Conservation (phyloP, 2,797 vertebrate genomes). For the Hypotaenidia okinawae region DNA sequence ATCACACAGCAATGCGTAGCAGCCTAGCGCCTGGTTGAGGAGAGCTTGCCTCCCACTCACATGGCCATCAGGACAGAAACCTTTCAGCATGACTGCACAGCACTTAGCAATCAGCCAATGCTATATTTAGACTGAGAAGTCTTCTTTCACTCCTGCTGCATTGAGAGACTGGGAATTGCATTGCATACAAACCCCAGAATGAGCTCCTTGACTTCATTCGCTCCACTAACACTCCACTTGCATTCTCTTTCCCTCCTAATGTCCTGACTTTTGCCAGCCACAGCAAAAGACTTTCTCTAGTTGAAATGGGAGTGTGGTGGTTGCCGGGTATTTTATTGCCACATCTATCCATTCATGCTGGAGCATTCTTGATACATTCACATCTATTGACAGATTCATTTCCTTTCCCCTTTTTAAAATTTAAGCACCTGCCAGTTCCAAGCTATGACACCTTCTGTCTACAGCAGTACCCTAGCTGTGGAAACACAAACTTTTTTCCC, state of each 20-base stretch:
- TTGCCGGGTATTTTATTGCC: not conserved
- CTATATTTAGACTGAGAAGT: conserved; percentile 3
- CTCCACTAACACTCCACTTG: not conserved
- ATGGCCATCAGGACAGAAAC: not conserved
- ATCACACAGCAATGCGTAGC: not conserved
- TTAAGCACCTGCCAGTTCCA: not conserved
- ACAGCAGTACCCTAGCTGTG: not conserved
- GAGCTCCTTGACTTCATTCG: not conserved
- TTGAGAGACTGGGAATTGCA: not conserved
- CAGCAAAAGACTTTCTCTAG: not conserved
- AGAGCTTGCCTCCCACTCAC: not conserved
- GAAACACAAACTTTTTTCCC: not conserved
- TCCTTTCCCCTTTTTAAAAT: not conserved
- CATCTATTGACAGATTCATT: not conserved
- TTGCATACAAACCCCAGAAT: not conserved
- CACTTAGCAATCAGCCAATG: not conserved
- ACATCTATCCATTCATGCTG: not conserved
- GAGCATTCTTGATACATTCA: not conserved
- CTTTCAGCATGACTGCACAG: conserved; percentile 12
- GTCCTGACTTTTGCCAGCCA: not conserved
- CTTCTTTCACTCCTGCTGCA: not conserved
- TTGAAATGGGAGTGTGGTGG: not conserved
- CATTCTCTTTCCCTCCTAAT: not conserved
- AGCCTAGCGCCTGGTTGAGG: not conserved
- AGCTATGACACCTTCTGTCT: not conserved